Evolutionary conservation across 2,113 vertebrate species (phyloP).

Genomic region (Scalopus aquaticus): DNA sequence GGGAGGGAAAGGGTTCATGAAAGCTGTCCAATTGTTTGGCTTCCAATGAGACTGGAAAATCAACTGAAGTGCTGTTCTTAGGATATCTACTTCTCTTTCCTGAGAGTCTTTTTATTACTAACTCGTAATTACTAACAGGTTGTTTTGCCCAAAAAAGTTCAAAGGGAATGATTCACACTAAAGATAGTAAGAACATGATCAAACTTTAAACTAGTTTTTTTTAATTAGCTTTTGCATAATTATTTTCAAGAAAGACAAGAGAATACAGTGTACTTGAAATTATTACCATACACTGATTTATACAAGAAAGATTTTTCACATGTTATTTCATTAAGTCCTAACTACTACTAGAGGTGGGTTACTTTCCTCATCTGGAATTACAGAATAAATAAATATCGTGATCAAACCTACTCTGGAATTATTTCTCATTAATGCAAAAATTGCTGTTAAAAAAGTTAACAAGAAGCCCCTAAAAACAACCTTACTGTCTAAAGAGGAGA

Average conservation of each 20-base stretch:
- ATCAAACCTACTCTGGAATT: not conserved
- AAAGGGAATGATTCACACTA: not conserved
- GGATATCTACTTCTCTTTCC: not conserved
- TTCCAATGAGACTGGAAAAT: not conserved
- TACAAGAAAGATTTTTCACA: not conserved
- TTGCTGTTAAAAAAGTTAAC: not conserved
- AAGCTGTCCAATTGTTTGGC: not conserved
- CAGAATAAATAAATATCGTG: not conserved
- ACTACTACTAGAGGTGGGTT: not conserved
- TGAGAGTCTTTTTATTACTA: not conserved
- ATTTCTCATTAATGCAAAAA: not conserved
- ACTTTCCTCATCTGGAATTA: not conserved
- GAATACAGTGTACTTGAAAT: not conserved
- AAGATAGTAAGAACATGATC: not conserved
- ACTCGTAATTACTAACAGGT: not conserved
- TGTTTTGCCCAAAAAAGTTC: not conserved
- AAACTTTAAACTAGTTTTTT: not conserved
- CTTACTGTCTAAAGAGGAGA: not conserved
- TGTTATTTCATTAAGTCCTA: not conserved
- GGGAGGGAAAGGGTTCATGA: not conserved
- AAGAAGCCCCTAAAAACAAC: not conserved
- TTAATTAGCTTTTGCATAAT: not conserved
- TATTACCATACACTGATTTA: not conserved
- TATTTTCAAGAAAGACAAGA: not conserved
- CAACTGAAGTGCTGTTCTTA: not conserved